These are phyloP conservation scores for Thymelicus acteon DNA, from an alignment of 2,888 invertebrate genomes.

Conservation along the genomic window DNA sequence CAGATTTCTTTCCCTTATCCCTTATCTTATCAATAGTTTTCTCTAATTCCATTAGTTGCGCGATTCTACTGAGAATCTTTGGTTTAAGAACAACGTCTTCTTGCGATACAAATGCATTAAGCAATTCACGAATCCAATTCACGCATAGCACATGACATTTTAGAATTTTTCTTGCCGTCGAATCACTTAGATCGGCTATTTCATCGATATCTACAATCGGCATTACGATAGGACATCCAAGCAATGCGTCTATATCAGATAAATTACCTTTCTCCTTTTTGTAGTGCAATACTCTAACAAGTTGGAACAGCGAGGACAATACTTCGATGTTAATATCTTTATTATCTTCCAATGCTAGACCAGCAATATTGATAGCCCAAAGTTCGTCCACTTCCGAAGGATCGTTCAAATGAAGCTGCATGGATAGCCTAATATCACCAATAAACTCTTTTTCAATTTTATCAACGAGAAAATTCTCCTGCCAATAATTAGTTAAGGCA, in stretches of 20 bases:
- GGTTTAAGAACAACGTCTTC: slow-evolving; percentile 79
- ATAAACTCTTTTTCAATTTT: slow-evolving; percentile 66
- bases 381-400: slow-evolving; percentile 84
- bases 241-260: slow-evolving; percentile 90
- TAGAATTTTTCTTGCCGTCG: slow-evolving; percentile 79
- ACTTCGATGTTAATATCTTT: slow-evolving; percentile 71
- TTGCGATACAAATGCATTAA: slow-evolving; percentile 90
- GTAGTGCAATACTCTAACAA: slow-evolving; percentile 88
- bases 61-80: slow-evolving; percentile 81
- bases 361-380: slow-evolving; percentile 87
- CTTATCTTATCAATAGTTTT: slow-evolving; percentile 59
- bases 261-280: slow-evolving; percentile 87
- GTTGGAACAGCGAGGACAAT: slow-evolving; percentile 89
- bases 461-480: slow-evolving; percentile 86
- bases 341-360: slow-evolving; percentile 67
- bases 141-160: slow-evolving; percentile 90
- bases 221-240: slow-evolving; percentile 92
- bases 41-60: slow-evolving; percentile 71
- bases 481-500: slow-evolving; percentile 86
- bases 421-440: slow-evolving; percentile 75
- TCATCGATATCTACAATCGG: slow-evolving; percentile 85
- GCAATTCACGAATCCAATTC: slow-evolving; percentile 92
- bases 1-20: slow-evolving; percentile 55
- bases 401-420: slow-evolving; percentile 86
- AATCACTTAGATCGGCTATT: slow-evolving; percentile 81